These are phyloP conservation scores for Atractosteus spatula DNA, from an alignment of 2,113 vertebrate species.

Conservation along the genomic window DNA sequence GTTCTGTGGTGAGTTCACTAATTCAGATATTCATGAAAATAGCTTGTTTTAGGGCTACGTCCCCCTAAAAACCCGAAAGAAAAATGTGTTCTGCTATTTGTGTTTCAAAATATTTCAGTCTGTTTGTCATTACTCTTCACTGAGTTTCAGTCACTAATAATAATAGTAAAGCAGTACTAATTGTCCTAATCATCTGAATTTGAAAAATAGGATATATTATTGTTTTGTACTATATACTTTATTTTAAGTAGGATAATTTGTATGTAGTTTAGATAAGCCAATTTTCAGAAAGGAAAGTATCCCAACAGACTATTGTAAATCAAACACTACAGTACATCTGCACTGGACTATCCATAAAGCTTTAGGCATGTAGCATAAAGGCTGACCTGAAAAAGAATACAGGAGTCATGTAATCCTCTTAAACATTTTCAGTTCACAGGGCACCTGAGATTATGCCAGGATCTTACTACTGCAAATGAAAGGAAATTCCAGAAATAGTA, in stretches of 20 bases:
- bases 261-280: slow-evolving; percentile 11
- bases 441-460: slow-evolving; percentile 9
- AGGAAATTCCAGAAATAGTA: not conserved
- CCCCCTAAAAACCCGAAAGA: too few species aligned
- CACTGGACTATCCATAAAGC: not conserved
- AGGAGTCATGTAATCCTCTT: slow-evolving; percentile 17
- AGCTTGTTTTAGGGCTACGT: not conserved
- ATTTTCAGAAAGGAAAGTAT: not conserved
- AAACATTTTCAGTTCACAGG: slow-evolving; percentile 16
- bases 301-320: slow-evolving; percentile 2
- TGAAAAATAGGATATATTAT: too few species aligned
- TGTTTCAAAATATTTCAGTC: not conserved
- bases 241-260: not conserved
- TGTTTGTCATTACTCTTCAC: too few species aligned
- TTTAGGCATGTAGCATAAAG: not conserved
- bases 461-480: not conserved
- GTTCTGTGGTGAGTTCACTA: not conserved
- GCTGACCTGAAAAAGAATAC: not conserved
- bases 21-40: too few species aligned
- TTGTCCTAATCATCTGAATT: too few species aligned
- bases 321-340: not conserved
- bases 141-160: too few species aligned
- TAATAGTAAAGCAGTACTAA: too few species aligned
- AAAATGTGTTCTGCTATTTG: not conserved
- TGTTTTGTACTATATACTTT: not conserved